Base-by-base conservation (phyloP, 2,888 invertebrate genomes). In the Drosophila algonquin region DNA sequence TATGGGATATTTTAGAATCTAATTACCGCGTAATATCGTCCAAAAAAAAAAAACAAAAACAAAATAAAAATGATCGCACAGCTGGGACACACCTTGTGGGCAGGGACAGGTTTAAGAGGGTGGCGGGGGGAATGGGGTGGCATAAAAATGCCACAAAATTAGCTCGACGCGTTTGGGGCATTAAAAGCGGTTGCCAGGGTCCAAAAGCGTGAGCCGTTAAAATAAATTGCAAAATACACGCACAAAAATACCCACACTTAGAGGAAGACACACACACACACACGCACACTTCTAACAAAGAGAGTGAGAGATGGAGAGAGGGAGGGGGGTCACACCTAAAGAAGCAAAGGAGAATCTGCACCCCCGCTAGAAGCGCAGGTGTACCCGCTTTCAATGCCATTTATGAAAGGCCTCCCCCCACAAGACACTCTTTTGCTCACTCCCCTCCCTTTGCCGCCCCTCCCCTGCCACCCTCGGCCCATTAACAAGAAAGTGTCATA, bases 1-100 rank as follows among this genome's bases (percentile, higher is more conserved):
- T 82, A 89, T 89, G 63, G 76, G 77, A 87, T 89, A 90, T 87
- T 90, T 90, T 90, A 90, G 89, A 90, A 90, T 86, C 89, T 89
- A 90, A 90, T 90, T 90, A 89, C 81, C 78, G 79, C 75, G 71
- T 71, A 84, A 79, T 79, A 79, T 77, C 77, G 79, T 76, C 77
- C 76, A 73, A 58, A 57, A 47, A 21, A 21, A 21, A 21, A 21
- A 21, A 21, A 21, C 1, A 21, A 21, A 55, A 24, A 55, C 51
- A 52, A 53, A 63, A 63, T 48, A 63, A 61, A 70, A 54, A 76
- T 76, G 84, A 85, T 85, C 86, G 79, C 84, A 70, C 88, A 85
- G 88, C 83, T 85, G 85, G 83, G 87, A 79, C 78, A 50, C 47
- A 55, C 45, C 52, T 54, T 40, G 45, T 63, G 52, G 55, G 8